Evolutionary conservation across 1,140 invertebrate genomes (phyloP).

Genomic region (Bombus cullumanus): DNA sequence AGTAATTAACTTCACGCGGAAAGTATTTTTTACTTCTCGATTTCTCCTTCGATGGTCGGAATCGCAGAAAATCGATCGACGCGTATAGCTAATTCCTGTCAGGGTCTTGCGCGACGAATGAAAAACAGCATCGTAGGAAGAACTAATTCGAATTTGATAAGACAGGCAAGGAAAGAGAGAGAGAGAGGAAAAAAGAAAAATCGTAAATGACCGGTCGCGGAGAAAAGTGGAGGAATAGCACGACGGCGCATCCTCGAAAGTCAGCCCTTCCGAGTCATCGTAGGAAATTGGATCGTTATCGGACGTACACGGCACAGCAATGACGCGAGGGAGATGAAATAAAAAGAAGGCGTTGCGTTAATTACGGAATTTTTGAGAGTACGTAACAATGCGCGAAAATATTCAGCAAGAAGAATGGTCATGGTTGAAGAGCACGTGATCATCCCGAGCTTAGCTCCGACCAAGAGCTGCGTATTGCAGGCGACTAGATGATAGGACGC

Average conservation of each 20-base stretch:
- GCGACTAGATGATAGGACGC: no score
- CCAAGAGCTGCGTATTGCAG: not conserved
- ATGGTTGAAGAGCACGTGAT: not conserved
- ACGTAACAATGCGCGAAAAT: not conserved
- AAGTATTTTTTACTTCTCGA: not conserved
- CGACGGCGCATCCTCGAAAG: not conserved
- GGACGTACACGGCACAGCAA: conserved; percentile 34
- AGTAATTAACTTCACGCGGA: not conserved
- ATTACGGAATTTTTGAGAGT: not conserved
- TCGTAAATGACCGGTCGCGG: conserved; percentile 1
- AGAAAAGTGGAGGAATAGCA: conserved; percentile 6
- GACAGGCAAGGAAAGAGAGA: not conserved
- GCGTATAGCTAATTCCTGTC: not conserved
- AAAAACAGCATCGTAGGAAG: not conserved
- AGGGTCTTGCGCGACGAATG: not conserved
- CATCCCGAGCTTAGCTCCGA: not conserved
- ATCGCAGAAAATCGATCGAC: not conserved
- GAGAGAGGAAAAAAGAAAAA: not conserved
- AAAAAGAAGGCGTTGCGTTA: not conserved
- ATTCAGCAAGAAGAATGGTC: not conserved
- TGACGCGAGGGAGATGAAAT: conserved; percentile 57
- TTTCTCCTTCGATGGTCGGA: not conserved
- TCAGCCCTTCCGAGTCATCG: not conserved
- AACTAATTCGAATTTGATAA: no score
- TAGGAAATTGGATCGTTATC: conserved; percentile 33